A percentile compares a stretch with the other conserved stretches of the same genome.
phyloP scores from a whole-genome alignment of 2,888 invertebrate genomes.

The Selenia dentaria region DNA sequence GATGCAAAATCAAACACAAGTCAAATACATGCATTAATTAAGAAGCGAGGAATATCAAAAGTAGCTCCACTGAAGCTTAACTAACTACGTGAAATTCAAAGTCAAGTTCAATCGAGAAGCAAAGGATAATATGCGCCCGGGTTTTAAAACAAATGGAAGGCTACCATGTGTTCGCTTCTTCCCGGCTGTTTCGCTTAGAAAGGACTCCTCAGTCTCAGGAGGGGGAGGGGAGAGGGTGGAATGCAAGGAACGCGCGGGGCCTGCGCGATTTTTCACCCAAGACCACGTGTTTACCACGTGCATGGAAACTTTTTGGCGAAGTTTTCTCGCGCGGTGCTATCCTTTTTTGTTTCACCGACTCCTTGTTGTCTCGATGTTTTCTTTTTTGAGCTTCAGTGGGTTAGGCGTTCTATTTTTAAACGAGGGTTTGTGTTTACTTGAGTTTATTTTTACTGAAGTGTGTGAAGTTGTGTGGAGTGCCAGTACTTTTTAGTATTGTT shows the following conservation, averaged over 20 bases:
- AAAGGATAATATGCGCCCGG: neutral
- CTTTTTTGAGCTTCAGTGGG: constrained; percentile 24
- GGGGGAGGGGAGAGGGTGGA: constrained; percentile 43
- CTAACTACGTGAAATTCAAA: too few species aligned
- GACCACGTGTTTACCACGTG: constrained; percentile 80
- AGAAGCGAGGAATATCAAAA: too few species aligned
- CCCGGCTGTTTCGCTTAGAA: constrained; percentile 52
- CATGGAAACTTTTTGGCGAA: constrained; percentile 67
- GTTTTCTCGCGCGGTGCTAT: constrained; percentile 49
- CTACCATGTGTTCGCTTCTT: constrained; percentile 45
- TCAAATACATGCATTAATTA: too few species aligned
- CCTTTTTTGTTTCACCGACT: constrained; percentile 34
- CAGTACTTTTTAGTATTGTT: constrained; percentile 40
- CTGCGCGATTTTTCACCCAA: constrained; percentile 78
- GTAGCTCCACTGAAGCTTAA: too few species aligned
- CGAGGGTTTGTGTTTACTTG: neutral
- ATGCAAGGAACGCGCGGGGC: constrained; percentile 60
- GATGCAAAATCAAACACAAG: too few species aligned
- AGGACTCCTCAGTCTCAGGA: constrained; percentile 46
- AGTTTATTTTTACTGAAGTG: neutral
- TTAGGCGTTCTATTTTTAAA: constrained; percentile 33
- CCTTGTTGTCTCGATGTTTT: constrained; percentile 14
- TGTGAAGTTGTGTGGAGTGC: too few species aligned
- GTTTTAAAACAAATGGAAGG: constrained; percentile 12
- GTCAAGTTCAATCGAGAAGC: neutral